Conservation (phyloP, 2,113 vertebrate genomes). For the Sylvilagus bachmani region DNA sequence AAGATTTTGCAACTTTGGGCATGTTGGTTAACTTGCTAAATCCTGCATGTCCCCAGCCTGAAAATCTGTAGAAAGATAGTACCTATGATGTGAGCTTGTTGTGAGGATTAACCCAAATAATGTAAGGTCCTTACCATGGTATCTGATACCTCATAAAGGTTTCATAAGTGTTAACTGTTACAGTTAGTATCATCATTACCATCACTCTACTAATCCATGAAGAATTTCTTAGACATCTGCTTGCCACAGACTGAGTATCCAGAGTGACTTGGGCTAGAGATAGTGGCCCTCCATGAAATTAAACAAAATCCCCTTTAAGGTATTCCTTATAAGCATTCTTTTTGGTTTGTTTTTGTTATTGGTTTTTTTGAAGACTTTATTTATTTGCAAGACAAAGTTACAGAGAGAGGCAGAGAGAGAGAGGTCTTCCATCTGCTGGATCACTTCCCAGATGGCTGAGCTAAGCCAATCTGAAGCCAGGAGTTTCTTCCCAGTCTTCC, state of each 20-base stretch:
- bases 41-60: neutral
- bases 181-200: neutral
- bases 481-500: no score
- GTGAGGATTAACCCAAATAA: neutral
- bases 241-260: neutral
- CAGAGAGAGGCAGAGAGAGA: no score
- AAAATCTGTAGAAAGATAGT: neutral
- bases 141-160: no score
- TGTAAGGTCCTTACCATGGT: no score
- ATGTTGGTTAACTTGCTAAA: neutral
- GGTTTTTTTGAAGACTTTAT: no score
- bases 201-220: neutral
- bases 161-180: no score
- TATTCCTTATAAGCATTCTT: neutral
- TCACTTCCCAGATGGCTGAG: no score
- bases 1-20: neutral
- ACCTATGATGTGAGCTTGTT: fast-evolving
- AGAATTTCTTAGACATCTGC: neutral
- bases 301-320: neutral
- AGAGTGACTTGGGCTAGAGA: neutral
- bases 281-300: no score
- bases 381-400: no score
- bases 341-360: no score
- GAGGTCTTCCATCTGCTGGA: no score
- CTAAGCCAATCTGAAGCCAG: no score